Percentiles rank a stretch among this genome's conserved stretches.
These are phyloP conservation scores for Lepidocyrtinus sp. DNA, from an alignment of 2,888 invertebrate genomes.

Conservation along the genomic window DNA sequence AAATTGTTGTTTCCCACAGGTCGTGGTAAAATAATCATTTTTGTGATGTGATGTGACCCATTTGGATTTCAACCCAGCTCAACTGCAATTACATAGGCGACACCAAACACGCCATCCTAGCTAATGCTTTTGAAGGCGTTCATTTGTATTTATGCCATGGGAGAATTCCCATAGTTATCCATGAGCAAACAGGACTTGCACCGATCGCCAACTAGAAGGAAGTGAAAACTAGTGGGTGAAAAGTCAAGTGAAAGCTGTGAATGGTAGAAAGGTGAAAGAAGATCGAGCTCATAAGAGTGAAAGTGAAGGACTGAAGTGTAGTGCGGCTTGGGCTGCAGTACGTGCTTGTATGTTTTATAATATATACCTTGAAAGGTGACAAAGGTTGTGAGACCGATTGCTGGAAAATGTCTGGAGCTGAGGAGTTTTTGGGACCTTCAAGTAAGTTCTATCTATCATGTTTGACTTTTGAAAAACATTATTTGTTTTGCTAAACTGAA, in stretches of 20 bases:
- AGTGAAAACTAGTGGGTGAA: background rate
- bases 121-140: background rate
- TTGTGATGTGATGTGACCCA: too few relatives aligned
- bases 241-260: background rate
- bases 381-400: background rate
- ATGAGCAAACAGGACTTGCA: background rate
- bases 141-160: background rate
- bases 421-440: constrained; percentile 37
- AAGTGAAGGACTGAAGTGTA: background rate
- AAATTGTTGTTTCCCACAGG: background rate
- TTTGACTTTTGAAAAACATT: too few relatives aligned
- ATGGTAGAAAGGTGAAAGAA: constrained; percentile 11
- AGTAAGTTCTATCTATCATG: constrained; percentile 26
- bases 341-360: constrained; percentile 27
- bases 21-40: background rate
- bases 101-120: too few relatives aligned
- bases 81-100: too few relatives aligned
- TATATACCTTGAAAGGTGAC: background rate
- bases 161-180: constrained; percentile 10
- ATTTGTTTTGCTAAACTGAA: background rate
- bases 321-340: background rate
- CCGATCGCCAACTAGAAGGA: background rate
- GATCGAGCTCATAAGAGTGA: too few relatives aligned
- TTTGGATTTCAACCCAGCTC: too few relatives aligned
- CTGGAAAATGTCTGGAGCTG: constrained; percentile 23